Evolutionary conservation across 2,797 vertebrate species (phyloP), one percentile per base, ranked within the genome.

Genomic region (Phrynocephalus guinanensis): DNA sequence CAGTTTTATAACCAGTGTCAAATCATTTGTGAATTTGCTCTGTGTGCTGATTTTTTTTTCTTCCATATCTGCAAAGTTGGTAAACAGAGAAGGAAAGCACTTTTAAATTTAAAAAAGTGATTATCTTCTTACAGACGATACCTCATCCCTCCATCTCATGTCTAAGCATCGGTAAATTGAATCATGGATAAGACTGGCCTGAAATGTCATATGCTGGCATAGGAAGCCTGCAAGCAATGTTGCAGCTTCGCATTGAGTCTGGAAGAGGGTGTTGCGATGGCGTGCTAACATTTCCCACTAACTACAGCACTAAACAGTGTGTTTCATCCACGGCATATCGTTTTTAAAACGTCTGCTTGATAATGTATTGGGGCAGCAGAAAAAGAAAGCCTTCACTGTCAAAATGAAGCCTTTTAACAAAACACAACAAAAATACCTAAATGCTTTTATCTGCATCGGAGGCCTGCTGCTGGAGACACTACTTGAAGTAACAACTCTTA

Each of bases 401-500:
- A 72, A 28, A 28, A 8, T 15, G 15, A 30, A 63, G 56, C 11
- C 48, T 72, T 52, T 83, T 44, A 11, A 44, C 9, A 52, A 68
- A 71, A 50, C n/a, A 76, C 20, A 38, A 9, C 33, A 75, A 71
- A 18, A 73, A 48, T 9, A 33, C 5, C 33, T 30, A 24, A 44
- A 63, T 71, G 52, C 6, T 84, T 93, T 89, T 60, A 88, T 26
- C 80, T 48, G 30, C 66, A 18, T 26, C 82, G 10, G 4, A 63
- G 44, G 18, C 68, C 2, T 68, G 0, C 1, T 60, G 60, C 71
- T 82, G 87, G 79, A 75, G 80, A 52, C 20, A 78, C 90, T 90
- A 38, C 85, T 90, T 90, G 87, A 91, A 86, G 86, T 94, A 92
- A 87, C 87, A 86, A 83, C 9, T 0, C 87, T 44, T n/a, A 83